phyloP scores from a whole-genome alignment of 1,140 invertebrate genomes.

The Octopus sinensis region DNA sequence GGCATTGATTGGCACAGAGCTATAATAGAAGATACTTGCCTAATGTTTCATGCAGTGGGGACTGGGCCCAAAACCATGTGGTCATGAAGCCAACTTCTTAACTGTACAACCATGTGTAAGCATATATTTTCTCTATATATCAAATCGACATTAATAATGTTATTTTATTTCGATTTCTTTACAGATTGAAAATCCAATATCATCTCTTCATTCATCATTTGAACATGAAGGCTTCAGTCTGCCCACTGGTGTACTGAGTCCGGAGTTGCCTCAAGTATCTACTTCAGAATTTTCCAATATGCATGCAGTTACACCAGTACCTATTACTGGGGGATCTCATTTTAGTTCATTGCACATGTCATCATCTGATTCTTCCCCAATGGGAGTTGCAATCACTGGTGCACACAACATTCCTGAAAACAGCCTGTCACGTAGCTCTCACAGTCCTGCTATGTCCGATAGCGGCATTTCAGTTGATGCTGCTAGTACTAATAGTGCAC shows the following conservation, averaged over 20 bases:
- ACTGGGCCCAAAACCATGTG: too few species aligned
- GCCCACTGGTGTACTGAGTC: slow-evolving; percentile 57
- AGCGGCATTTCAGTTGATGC: slow-evolving; percentile 60
- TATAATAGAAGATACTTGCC: too few species aligned
- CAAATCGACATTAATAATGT: too few species aligned
- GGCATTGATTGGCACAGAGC: too few species aligned
- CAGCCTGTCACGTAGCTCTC: slow-evolving; percentile 43
- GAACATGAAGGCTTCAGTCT: slow-evolving; percentile 54
- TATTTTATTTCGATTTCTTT: slow-evolving; percentile 10
- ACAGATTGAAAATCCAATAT: slow-evolving; percentile 33
- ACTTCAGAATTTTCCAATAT: slow-evolving; percentile 17
- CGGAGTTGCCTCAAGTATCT: slow-evolving; percentile 28
- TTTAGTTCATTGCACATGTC: slow-evolving; percentile 17
- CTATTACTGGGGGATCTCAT: slow-evolving; percentile 18
- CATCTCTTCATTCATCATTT: slow-evolving; percentile 54
- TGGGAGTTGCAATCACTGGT: slow-evolving; percentile 25
- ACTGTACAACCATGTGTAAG: too few species aligned
- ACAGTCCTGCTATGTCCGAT: slow-evolving; percentile 55
- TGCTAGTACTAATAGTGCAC: slow-evolving; percentile 66
- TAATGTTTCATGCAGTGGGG: too few species aligned
- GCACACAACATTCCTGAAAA: slow-evolving; percentile 16
- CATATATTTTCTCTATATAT: too few species aligned
- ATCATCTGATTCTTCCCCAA: slow-evolving; percentile 11
- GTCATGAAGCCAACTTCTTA: too few species aligned
- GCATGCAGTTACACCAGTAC: slow-evolving; percentile 26